Evolutionary conservation across 2,888 invertebrate species (phyloP).

Genomic region (Phortica magna): DNA sequence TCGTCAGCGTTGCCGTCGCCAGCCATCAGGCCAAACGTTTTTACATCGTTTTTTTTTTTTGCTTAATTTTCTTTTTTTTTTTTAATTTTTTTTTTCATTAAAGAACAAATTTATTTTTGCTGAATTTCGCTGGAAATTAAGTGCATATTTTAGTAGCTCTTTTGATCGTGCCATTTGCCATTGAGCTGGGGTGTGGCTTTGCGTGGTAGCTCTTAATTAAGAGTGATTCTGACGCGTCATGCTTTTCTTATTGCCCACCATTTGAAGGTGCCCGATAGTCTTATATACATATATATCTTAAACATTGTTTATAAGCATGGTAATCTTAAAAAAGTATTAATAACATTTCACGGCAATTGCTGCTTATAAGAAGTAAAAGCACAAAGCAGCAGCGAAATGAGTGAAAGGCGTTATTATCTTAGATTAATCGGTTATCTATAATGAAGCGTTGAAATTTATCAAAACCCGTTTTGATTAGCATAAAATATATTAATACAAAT

Average conservation of each 20-base stretch:
- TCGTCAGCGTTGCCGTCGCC: conserved; percentile 1
- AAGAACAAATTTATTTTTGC: conserved; percentile 12
- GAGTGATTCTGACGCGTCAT: conserved; percentile 14
- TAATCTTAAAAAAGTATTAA: no score
- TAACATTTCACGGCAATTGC: no score
- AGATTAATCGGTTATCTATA: no score
- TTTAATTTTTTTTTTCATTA: background rate
- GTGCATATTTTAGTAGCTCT: conserved; percentile 12
- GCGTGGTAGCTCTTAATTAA: conserved; percentile 23
- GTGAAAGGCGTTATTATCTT: no score
- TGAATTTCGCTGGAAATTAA: conserved; percentile 26
- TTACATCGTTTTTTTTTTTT: background rate
- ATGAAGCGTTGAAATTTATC: no score
- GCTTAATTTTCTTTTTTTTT: background rate
- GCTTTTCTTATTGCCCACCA: background rate
- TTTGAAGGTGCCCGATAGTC: background rate
- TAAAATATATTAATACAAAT: no score
- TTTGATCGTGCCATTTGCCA: background rate
- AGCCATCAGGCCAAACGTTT: background rate
- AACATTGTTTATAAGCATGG: no score
- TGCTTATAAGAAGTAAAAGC: no score
- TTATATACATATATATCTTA: no score
- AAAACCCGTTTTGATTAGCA: no score
- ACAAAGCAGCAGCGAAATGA: no score
- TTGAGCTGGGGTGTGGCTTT: conserved; percentile 11